Conservation (phyloP, 2,113 vertebrate genomes). For the Halcyon malimbica region DNA sequence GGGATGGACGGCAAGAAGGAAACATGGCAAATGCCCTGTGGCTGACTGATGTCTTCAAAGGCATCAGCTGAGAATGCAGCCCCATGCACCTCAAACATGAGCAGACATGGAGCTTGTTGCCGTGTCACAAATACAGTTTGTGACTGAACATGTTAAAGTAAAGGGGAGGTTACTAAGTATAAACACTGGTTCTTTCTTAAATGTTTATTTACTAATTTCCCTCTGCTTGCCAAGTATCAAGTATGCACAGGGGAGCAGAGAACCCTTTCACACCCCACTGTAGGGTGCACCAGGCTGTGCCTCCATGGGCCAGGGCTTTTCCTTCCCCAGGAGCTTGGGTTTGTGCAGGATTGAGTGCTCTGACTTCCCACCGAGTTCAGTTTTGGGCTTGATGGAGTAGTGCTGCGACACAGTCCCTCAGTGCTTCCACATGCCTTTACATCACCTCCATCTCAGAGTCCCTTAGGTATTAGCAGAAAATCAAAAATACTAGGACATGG, state of each 20-base stretch:
- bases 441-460: neutral
- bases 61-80: neutral
- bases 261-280: neutral
- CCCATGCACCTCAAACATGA: neutral
- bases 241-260: neutral
- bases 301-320: neutral
- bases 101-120: neutral
- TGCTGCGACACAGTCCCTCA: neutral
- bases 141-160: neutral
- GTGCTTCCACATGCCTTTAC: neutral
- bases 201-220: neutral
- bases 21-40: neutral
- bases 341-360: neutral
- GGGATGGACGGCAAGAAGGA: neutral
- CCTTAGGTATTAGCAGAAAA: neutral
- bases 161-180: neutral
- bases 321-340: neutral
- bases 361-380: rapidly evolving
- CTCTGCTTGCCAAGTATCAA: neutral
- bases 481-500: neutral
- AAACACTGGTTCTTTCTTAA: neutral
- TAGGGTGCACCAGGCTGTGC: neutral
- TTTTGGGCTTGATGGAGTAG: neutral
- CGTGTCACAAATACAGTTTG: neutral
- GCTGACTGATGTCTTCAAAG: neutral